Base-by-base conservation (phyloP, 2,797 vertebrate genomes). In the Gymnopithys bicolor region DNA sequence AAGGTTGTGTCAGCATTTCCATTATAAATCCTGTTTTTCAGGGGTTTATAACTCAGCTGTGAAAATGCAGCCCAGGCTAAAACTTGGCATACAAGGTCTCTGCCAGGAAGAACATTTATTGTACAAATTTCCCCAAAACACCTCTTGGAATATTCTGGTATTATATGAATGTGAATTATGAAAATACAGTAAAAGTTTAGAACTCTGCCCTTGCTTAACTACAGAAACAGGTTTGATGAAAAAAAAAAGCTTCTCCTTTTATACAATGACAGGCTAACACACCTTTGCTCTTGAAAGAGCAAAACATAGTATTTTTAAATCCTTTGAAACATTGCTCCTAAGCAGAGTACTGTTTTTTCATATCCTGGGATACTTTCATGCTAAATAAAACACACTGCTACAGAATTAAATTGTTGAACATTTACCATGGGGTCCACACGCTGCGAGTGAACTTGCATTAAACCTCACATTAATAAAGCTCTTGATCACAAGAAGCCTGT, bases 1-100 rank as follows among this genome's bases (percentile, higher is more conserved):
- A 84, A 96, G 95, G 90, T 68, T 82, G 76, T 95, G 95, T 95
- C 97, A 95, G 95, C 73, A 19, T 95, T 95, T 96, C 94, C 93
- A 89, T 94, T 97, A 97, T 97, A 97, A 97, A 97, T 96, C 95
- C 97, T 93, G 93, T 94, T 96, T 95, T 97, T 96, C 96, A 71
- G 95, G 87, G 94, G 92, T 96, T 97, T 97, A 94, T 96, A 97
- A 96, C 94, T 96, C 96, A 95, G 94, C 93, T 93, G 95, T 97
- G 96, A 97, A 97, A 96, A 96, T 84, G 96, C 92, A 96, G 95
- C 87, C 95, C 96, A 90, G 96, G 84, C 95, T 95, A 93, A 97
- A 95, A 97, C 94, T 94, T 94, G 95, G 94, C n/a, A 1, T 66
- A 55, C 90, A 93, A 96, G 96, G 96, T 97, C 96, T 92, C 83